Percentiles rank a stretch among this genome's conserved stretches.
These are phyloP conservation scores for Dicrostonyx torquatus DNA, from an alignment of 2,797 vertebrate species.

Conservation along the genomic window DNA sequence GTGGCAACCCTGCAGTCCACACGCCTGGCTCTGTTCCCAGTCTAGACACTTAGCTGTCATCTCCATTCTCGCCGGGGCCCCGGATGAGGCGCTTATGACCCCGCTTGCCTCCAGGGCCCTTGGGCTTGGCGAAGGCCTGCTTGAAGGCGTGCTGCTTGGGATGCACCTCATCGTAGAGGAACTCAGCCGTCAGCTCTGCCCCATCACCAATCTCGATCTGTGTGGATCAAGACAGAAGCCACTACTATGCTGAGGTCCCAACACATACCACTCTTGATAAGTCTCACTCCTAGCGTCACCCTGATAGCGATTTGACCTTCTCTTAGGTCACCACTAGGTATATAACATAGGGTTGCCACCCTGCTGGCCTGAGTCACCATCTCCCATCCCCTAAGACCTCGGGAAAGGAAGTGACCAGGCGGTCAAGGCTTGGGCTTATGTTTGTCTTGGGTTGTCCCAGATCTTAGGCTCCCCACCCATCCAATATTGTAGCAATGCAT, in stretches of 20 bases:
- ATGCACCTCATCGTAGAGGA: slow-evolving; percentile 98
- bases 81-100: slow-evolving; percentile 98
- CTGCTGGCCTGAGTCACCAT: neutral
- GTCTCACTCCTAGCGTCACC: neutral
- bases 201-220: slow-evolving; percentile 98
- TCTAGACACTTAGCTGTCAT: slow-evolving; percentile 90
- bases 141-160: slow-evolving; percentile 97
- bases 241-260: neutral
- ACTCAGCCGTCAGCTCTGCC: slow-evolving; percentile 94
- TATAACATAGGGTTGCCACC: neutral
- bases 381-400: neutral
- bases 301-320: neutral
- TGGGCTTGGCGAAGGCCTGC: slow-evolving; percentile 97
- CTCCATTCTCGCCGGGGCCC: slow-evolving; percentile 93
- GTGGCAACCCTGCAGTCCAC: slow-evolving; percentile 13
- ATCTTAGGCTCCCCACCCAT: neutral
- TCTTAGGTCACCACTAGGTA: neutral
- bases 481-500: fast-evolving
- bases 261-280: neutral
- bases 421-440: neutral
- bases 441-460: too few species aligned
- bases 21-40: fast-evolving
- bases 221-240: neutral
- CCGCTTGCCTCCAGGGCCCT: slow-evolving; percentile 95
- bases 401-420: neutral